Evolutionary conservation across 1,140 invertebrate genomes (phyloP).

Genomic region (Aphidius gifuensis): DNA sequence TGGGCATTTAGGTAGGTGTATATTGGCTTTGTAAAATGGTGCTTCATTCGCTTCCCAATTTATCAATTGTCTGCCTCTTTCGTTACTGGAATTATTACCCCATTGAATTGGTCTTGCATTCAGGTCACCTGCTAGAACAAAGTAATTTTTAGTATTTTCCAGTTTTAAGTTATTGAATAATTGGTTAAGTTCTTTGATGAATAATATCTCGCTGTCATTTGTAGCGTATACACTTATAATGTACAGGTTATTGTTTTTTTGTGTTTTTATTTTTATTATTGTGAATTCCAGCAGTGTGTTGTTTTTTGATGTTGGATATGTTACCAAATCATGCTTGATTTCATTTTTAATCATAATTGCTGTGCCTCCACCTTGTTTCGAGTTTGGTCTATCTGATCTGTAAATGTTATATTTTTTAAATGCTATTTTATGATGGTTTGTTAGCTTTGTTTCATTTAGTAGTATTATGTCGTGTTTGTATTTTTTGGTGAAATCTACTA

Average conservation of each 20-base stretch:
- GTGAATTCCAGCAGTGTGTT: slow-evolving; percentile 20
- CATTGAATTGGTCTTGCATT: slow-evolving; percentile 8
- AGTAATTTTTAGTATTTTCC: slow-evolving; percentile 9
- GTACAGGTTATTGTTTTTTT: not conserved
- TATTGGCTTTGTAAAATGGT: slow-evolving; percentile 1
- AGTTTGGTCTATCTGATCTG: slow-evolving; percentile 13
- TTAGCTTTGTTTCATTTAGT: slow-evolving; percentile 18
- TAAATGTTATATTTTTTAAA: slow-evolving; percentile 4
- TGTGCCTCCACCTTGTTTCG: slow-evolving; percentile 19
- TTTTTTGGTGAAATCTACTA: slow-evolving; percentile 6
- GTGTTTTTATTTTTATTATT: slow-evolving; percentile 8
- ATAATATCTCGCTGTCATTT: not conserved
- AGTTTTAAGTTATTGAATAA: slow-evolving; percentile 5
- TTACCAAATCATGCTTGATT: not conserved
- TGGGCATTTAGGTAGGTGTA: not conserved
- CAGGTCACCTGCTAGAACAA: slow-evolving; percentile 14
- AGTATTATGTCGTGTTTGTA: slow-evolving; percentile 8
- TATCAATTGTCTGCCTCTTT: not conserved
- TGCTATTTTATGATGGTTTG: not conserved
- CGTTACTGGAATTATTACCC: not conserved
- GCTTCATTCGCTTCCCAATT: not conserved
- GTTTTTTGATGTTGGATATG: not conserved
- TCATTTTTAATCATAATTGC: slow-evolving; percentile 17
- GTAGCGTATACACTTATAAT: slow-evolving; percentile 15
- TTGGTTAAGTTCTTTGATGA: not conserved